These are phyloP conservation scores for Mastomys natalensis DNA, from an alignment of 2,113 vertebrate species.

Conservation along the genomic window DNA sequence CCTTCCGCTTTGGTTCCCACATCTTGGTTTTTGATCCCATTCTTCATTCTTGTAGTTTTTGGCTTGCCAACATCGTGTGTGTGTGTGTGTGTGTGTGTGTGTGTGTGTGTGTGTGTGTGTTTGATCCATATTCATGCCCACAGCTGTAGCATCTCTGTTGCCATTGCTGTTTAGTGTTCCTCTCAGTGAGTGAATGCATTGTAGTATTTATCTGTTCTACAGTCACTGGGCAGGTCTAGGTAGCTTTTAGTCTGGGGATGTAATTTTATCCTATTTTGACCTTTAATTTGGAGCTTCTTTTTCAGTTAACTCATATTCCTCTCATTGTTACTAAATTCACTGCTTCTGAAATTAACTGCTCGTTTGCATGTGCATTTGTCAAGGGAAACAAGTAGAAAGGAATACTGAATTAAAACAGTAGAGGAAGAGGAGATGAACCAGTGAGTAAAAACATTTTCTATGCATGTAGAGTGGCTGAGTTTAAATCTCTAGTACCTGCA, in stretches of 20 bases:
- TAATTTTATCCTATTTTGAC: background rate
- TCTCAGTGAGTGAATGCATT: fast-evolving
- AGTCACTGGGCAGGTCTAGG: background rate
- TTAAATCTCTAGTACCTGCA: background rate
- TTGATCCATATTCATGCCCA: too few species aligned
- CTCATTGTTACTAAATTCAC: background rate
- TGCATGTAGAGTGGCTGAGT: background rate
- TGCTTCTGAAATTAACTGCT: background rate
- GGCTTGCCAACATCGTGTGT: background rate
- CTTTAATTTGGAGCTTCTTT: conserved; percentile 4
- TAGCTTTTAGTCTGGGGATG: background rate
- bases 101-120: background rate
- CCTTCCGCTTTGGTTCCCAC: background rate
- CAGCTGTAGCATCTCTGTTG: background rate
- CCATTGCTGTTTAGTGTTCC: background rate
- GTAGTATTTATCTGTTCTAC: background rate
- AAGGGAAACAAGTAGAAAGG: conserved; percentile 10
- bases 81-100: background rate
- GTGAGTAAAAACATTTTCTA: too few species aligned
- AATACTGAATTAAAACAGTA: conserved; percentile 21
- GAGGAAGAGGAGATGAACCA: background rate
- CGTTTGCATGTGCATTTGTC: background rate
- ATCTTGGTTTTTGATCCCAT: background rate
- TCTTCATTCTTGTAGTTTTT: background rate
- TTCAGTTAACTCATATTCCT: background rate